Evolutionary conservation across 2,888 invertebrate genomes (phyloP), one percentile per base, ranked within the genome.

Genomic region (Archips xylosteana): DNA sequence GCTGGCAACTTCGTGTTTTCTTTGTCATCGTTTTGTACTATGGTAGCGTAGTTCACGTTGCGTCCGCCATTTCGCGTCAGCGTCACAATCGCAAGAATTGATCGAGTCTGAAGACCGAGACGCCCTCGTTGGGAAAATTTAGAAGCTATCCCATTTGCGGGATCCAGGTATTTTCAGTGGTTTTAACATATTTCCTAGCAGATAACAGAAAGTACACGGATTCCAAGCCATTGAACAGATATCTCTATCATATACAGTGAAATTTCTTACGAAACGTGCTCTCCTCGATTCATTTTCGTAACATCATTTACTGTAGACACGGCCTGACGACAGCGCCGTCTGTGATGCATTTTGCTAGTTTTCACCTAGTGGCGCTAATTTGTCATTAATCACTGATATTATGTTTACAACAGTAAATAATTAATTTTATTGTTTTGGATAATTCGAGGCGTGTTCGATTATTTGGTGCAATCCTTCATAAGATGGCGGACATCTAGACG

Each of bases 41-140:
- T 63, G 23, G 45, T 62, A 77, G 77, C 76, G 74, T 82, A 82
- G 85, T 85, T 85, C 83, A 80, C 82, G 74, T 76, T 75, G 77
- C 74, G 61, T 75, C 89, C 82, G 89, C 91, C 90, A 91, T 91
- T 88, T 88, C 85, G 90, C 74, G 74, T 74, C 74, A 74, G 91
- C 92, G 92, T 92, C 88, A 85, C 88, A 83, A 83, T 90, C 89
- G 92, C 91, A 75, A 76, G 83, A 82, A 89, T 88, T 90, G 90
- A 92, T 88, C 82, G 84, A 74, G 74, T 70, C 45, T 23, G 69
- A 65, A 73, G 74, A 74, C 74, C 65, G 74, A 82, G 89, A 92
- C 92, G 92, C 92, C 92, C 90, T 92, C 92, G 83, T 88, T 88
- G 89, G 85, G 87, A 87, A 87, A 89, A 86, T 83, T 85, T 81